Evolutionary conservation across 2,113 vertebrate genomes (phyloP).

Genomic region (Calyptommatus sinebrachiatus): DNA sequence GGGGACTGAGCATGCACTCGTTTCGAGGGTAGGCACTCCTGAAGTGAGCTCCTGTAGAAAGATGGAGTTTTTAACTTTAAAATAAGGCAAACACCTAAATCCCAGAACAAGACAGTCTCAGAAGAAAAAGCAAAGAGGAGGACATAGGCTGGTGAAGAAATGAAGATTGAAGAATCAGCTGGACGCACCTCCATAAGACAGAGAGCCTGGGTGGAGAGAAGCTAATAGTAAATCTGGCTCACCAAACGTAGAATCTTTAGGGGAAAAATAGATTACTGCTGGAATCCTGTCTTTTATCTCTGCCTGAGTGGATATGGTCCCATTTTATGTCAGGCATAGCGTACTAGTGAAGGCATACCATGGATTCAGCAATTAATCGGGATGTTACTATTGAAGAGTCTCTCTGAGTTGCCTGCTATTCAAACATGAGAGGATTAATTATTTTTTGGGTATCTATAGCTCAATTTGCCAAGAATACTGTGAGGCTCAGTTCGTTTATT

Average conservation of each 20-base stretch:
- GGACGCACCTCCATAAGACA: too few relatives aligned
- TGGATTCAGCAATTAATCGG: not conserved
- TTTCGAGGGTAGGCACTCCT: too few relatives aligned
- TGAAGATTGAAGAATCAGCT: too few relatives aligned
- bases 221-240: too few relatives aligned
- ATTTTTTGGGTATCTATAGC: conserved; percentile 1
- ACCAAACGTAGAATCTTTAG: not conserved
- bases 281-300: not conserved
- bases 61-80: too few relatives aligned
- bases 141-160: too few relatives aligned
- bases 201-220: too few relatives aligned
- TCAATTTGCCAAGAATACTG: conserved; percentile 8
- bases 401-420: not conserved
- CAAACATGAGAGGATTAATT: conserved; percentile 20
- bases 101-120: too few relatives aligned
- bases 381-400: not conserved
- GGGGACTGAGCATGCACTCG: too few relatives aligned
- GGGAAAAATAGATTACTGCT: not conserved
- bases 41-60: too few relatives aligned
- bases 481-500: conserved; percentile 11
- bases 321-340: not conserved
- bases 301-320: not conserved
- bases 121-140: too few relatives aligned
- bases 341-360: not conserved
- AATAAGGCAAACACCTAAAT: too few relatives aligned